Percentiles rank a stretch among this genome's conserved stretches.
Conservation (phyloP, 1,140 invertebrate genomes). For the Octopus bimaculoides region DNA sequence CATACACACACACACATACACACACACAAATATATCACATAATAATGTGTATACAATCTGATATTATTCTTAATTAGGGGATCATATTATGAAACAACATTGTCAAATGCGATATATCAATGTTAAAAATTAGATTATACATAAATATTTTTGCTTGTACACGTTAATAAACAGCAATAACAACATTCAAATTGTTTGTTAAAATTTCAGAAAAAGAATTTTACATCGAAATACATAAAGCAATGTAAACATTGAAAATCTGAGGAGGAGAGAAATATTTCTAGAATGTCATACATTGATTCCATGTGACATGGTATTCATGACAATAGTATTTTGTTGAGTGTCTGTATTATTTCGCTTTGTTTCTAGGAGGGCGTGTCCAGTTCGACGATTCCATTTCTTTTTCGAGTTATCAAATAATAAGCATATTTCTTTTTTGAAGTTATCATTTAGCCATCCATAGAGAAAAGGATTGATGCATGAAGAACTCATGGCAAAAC, state of each 20-base stretch:
- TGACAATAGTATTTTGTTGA: conserved; percentile 7
- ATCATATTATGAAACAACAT: too few species aligned
- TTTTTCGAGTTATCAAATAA: conserved; percentile 28
- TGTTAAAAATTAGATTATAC: neutral
- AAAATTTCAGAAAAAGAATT: too few species aligned
- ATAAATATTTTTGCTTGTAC: neutral
- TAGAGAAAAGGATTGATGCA: conserved; percentile 82
- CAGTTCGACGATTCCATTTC: conserved; percentile 26
- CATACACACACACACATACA: too few species aligned
- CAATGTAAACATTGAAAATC: neutral
- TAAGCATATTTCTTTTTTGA: conserved; percentile 49
- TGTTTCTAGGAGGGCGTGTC: conserved; percentile 19
- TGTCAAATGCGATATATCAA: neutral
- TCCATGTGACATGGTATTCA: neutral
- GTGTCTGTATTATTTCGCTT: conserved; percentile 17
- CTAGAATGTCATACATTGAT: neutral
- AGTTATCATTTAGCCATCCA: conserved; percentile 66
- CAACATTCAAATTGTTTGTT: neutral
- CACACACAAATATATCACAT: too few species aligned
- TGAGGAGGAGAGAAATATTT: neutral
- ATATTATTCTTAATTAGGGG: too few species aligned
- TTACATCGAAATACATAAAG: neutral
- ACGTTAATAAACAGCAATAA: neutral
- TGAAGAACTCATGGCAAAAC: conserved; percentile 69
- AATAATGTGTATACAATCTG: too few species aligned